Conservation (phyloP, 2,888 invertebrate species). For the Panorpa germanica region DNA sequence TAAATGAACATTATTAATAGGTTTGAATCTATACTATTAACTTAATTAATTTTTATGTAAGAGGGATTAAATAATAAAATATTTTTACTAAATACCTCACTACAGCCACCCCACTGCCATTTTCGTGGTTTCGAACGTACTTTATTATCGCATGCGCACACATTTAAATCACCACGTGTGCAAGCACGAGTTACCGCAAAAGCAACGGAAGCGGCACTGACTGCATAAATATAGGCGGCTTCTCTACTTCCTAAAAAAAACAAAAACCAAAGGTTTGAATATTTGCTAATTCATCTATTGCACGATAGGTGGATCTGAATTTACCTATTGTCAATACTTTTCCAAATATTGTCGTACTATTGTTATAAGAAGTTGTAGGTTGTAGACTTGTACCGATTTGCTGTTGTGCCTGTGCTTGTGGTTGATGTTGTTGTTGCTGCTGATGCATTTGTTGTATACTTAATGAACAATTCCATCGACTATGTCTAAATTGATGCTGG, state of each 20-base stretch:
- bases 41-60: background rate
- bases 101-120: slow-evolving; percentile 91
- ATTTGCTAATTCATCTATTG: slow-evolving; percentile 20
- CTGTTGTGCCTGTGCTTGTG: too few relatives aligned
- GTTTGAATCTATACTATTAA: background rate
- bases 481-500: slow-evolving; percentile 71
- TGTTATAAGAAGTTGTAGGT: too few relatives aligned
- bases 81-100: slow-evolving; percentile 39
- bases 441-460: too few relatives aligned
- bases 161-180: slow-evolving; percentile 66
- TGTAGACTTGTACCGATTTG: too few relatives aligned
- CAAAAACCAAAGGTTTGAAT: background rate
- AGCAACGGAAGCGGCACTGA: slow-evolving; percentile 77
- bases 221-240: slow-evolving; percentile 75
- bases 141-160: slow-evolving; percentile 73
- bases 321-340: too few relatives aligned
- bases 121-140: slow-evolving; percentile 56
- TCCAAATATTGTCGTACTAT: too few relatives aligned
- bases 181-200: slow-evolving; percentile 77
- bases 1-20: background rate
- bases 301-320: too few relatives aligned
- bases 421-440: too few relatives aligned
- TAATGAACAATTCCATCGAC: slow-evolving; percentile 86
- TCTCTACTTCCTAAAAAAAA: slow-evolving; percentile 60
- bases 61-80: too few relatives aligned